Base-by-base conservation (phyloP, 2,888 invertebrate species). In the Andrena hattorfiana region DNA sequence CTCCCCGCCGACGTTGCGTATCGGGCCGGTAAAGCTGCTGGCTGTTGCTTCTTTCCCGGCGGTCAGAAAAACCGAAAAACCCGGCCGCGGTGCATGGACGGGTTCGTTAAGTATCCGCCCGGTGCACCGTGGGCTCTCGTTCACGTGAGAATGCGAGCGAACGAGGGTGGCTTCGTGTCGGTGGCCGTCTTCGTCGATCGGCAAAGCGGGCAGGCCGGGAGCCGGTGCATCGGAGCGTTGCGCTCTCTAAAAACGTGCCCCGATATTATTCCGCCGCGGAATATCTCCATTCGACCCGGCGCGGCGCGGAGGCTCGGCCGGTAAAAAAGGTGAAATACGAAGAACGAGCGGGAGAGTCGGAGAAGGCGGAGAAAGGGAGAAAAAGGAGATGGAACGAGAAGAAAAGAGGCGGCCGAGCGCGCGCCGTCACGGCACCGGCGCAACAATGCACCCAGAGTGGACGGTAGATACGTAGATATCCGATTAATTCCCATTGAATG, bases 401-500 rank as follows among this genome's bases (percentile, higher is more conserved):
- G 75, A 64, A 71, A 72, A 70, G 71, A 74, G 63, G 63, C 42
- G 75, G 73, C 8, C 77, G 35, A 35, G 80, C 79, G 72, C 83
- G 69, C 75, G 79, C 71, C 84, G 85, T 86, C 81, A 87, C 89
- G 85, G 84, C 67, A 70, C 77, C 84, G 76, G 75, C 69, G 66
- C 85, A 86, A 88, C 88, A 89, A 90, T 88, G 87, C 86, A 63
- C 77, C 83, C 84, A 49, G 77, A 86, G 77, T 83, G 77, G 82
- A 86, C 84, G 86, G 83, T 78, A 87, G 87, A 86, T 87, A 87
- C 87, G 85, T 87, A 88, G 89, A 90, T 90, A 90, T 89, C 91
- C 88, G 92, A 92, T 92, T 93, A 93, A 94, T 92, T 93, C 93
- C 88, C 91, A 91, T 91, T 90, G 92, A 92, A 94, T 91, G 92